These are phyloP conservation scores for Acanthoscelides obtectus DNA, from an alignment of 2,888 invertebrate genomes.

Conservation along the genomic window DNA sequence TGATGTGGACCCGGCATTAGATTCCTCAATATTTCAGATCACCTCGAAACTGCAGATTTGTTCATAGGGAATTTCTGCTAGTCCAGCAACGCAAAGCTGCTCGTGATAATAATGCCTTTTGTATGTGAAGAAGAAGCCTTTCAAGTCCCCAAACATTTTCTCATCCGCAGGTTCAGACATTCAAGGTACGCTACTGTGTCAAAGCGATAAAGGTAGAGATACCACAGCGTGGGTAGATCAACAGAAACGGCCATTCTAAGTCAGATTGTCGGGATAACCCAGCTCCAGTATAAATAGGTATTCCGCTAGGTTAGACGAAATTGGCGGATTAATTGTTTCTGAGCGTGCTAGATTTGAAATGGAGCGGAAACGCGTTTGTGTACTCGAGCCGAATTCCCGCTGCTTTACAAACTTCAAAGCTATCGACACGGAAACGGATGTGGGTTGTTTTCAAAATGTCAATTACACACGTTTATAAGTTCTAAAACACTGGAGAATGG, in stretches of 20 bases:
- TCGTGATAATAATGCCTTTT: no score
- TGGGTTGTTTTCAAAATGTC: neutral
- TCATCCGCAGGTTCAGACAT: no score
- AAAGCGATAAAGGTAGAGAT: neutral
- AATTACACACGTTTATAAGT: neutral
- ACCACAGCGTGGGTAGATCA: neutral
- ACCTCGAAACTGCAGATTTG: no score
- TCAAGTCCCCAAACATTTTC: no score
- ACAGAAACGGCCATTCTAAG: neutral
- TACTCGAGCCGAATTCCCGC: neutral
- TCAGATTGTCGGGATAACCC: neutral
- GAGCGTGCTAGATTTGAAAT: neutral
- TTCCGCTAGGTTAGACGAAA: neutral
- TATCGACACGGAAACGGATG: neutral
- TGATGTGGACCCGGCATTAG: no score
- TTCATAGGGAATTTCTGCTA: no score
- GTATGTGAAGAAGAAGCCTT: no score
- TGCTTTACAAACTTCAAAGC: neutral
- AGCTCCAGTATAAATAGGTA: neutral
- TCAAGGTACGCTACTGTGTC: neutral
- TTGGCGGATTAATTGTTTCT: neutral
- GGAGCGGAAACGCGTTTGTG: neutral
- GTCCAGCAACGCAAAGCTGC: no score
- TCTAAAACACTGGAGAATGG: no score
- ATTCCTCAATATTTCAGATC: no score